A percentile compares a stretch with the other conserved stretches of the same genome.
These are phyloP conservation scores for Pseudopleuronectes americanus DNA, from an alignment of 2,797 vertebrate species.

Conservation along the genomic window DNA sequence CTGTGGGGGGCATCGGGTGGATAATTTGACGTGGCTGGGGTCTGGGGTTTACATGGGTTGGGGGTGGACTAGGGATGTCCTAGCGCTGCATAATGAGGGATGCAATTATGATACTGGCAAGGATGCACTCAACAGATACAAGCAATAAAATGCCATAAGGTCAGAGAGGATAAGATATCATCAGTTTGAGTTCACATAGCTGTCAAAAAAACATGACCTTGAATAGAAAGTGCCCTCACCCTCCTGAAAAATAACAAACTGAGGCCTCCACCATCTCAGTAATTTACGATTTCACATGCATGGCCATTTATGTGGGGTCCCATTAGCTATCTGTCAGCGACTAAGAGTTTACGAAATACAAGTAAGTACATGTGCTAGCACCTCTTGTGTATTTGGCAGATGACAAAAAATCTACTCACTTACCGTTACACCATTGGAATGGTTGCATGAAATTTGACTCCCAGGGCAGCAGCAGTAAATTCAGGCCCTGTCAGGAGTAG, in stretches of 20 bases:
- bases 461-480: conserved; percentile 73
- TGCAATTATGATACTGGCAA: conserved; percentile 11
- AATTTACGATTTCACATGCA: conserved; percentile 19
- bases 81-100: conserved; percentile 24
- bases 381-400: conserved; percentile 52
- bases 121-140: not conserved
- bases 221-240: conserved; percentile 19
- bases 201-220: conserved; percentile 50
- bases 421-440: conserved; percentile 89
- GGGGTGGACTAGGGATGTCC: conserved; percentile 40
- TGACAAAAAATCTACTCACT: conserved; percentile 70
- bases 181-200: not conserved
- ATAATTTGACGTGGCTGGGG: conserved; percentile 62
- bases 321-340: conserved; percentile 24
- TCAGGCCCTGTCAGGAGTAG: conserved; percentile 72
- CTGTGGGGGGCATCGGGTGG: conserved; percentile 57
- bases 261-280: conserved; percentile 20
- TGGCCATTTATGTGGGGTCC: conserved; percentile 18
- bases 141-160: not conserved
- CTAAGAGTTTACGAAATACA: conserved; percentile 38
- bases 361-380: conserved; percentile 35
- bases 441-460: conserved; percentile 88
- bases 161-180: not conserved
- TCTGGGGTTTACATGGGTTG: conserved; percentile 43
- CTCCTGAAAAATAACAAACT: conserved; percentile 11